Evolutionary conservation across 2,797 vertebrate species (phyloP).

Genomic region (Siniperca scherzeri): DNA sequence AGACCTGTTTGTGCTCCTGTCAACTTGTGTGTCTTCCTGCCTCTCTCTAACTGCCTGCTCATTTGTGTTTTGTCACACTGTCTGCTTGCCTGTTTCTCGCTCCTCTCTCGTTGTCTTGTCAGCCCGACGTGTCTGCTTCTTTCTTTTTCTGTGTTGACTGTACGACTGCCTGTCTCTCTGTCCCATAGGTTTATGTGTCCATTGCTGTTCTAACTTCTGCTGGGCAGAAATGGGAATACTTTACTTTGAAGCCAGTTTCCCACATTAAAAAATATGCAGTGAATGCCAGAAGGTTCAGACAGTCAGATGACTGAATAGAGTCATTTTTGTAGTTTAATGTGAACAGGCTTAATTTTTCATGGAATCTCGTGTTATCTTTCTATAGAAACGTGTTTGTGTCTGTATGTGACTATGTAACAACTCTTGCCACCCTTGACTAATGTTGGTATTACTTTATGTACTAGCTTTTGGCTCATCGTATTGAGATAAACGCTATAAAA

Average conservation of each 20-base stretch:
- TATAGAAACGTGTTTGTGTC: constrained; percentile 11
- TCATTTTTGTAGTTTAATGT: constrained; percentile 1
- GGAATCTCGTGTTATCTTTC: not conserved
- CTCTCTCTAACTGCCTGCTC: constrained; percentile 36
- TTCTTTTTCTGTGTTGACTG: constrained; percentile 29
- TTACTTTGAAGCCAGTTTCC: constrained; percentile 22
- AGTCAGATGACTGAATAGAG: constrained; percentile 18
- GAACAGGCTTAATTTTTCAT: not conserved
- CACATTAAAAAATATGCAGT: not conserved
- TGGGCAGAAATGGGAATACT: constrained; percentile 13
- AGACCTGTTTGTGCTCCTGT: constrained; percentile 54
- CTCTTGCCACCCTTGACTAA: not conserved
- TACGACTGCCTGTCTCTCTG: constrained; percentile 27
- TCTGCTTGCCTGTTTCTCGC: constrained; percentile 29
- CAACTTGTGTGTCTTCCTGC: constrained; percentile 32
- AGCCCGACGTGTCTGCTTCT: not conserved
- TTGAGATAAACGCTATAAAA: not conserved
- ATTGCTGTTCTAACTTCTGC: constrained; percentile 20
- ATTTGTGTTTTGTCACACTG: constrained; percentile 44
- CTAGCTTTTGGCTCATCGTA: not conserved
- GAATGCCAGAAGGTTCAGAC: constrained; percentile 28
- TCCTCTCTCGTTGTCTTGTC: constrained; percentile 3
- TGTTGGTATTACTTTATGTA: not conserved
- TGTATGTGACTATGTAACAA: constrained; percentile 9
- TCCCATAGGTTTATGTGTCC: constrained; percentile 25